These are phyloP conservation scores for Morpho deidamia DNA, from an alignment of 2,888 invertebrate genomes.

Conservation along the genomic window DNA sequence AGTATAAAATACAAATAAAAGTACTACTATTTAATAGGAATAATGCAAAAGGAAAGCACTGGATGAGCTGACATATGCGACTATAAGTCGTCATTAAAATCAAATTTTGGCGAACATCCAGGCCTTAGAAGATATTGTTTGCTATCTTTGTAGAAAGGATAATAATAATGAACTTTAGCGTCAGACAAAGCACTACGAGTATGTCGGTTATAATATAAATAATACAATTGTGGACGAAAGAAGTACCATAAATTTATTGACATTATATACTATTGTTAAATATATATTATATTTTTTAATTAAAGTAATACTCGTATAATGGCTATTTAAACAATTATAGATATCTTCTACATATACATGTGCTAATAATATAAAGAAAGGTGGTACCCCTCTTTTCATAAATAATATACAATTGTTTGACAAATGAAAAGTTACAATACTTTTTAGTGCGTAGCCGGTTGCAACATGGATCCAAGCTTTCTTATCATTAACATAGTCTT, in stretches of 20 bases:
- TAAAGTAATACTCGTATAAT: neutral
- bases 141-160: conserved; percentile 59
- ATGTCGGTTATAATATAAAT: conserved; percentile 40
- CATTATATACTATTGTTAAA: too few relatives aligned
- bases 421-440: too few relatives aligned
- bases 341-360: too few relatives aligned
- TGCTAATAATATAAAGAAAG: too few relatives aligned
- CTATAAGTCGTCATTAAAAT: conserved; percentile 73
- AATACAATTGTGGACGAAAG: conserved; percentile 31
- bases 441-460: too few relatives aligned
- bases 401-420: too few relatives aligned
- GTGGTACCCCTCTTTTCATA: too few relatives aligned
- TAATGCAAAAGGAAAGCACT: conserved; percentile 38
- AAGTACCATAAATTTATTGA: neutral
- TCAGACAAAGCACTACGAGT: conserved; percentile 36
- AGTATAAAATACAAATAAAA: conserved; percentile 13
- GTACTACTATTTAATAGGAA: conserved; percentile 24
- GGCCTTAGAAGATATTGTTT: conserved; percentile 63
- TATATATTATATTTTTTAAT: neutral
- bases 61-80: conserved; percentile 57
- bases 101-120: conserved; percentile 67
- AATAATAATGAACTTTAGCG: conserved; percentile 28
- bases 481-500: too few relatives aligned
- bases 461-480: too few relatives aligned
- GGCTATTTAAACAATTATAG: neutral